These are phyloP conservation scores for Seriola rivoliana DNA, from an alignment of 2,113 vertebrate species.

Conservation along the genomic window DNA sequence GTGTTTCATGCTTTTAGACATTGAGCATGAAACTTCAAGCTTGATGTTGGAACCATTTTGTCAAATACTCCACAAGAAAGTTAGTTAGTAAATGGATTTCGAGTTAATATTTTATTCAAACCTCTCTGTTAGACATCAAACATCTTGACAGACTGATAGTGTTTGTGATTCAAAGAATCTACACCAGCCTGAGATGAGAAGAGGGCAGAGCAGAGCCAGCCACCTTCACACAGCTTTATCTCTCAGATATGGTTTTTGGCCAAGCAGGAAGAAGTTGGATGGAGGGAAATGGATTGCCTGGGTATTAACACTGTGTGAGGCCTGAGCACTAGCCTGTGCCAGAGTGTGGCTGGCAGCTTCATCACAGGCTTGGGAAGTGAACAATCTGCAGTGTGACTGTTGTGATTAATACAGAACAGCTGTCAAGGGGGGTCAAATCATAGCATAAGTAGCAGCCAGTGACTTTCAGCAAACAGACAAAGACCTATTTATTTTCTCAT, in stretches of 20 bases:
- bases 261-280: constrained; percentile 49
- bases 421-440: constrained; percentile 57
- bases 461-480: constrained; percentile 54
- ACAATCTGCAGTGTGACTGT: constrained; percentile 70
- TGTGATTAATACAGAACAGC: constrained; percentile 72
- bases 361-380: constrained; percentile 64
- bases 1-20: neutral
- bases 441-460: constrained; percentile 29
- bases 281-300: constrained; percentile 63
- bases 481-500: constrained; percentile 56
- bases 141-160: neutral
- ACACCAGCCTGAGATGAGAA: constrained; percentile 26
- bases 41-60: neutral
- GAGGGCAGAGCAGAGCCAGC: constrained; percentile 7
- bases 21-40: neutral
- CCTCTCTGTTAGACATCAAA: neutral
- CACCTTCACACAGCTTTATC: constrained; percentile 46
- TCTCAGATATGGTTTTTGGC: constrained; percentile 58
- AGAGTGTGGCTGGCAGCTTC: constrained; percentile 66
- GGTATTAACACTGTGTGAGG: constrained; percentile 68
- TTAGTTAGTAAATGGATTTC: neutral
- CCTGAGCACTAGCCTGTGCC: constrained; percentile 60
- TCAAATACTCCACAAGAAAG: too few relatives aligned
- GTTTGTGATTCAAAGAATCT: neutral
- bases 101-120: neutral